These are phyloP conservation scores for Catagonus wagneri DNA, from an alignment of 2,113 vertebrate species.

Conservation along the genomic window DNA sequence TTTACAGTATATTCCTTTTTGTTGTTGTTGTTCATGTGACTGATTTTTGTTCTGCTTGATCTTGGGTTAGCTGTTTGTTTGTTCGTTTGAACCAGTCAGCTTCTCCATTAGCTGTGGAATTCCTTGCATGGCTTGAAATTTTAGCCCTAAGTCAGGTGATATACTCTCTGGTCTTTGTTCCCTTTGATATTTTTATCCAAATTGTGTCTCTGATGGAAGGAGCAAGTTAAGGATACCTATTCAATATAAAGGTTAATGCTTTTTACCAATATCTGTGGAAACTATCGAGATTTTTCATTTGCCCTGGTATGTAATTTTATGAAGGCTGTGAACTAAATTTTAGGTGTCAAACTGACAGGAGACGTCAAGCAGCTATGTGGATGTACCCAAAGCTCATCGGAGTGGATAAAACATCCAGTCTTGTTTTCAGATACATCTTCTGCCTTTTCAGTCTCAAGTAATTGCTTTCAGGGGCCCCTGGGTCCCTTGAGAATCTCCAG, in stretches of 20 bases:
- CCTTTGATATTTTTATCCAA: conserved; percentile 15
- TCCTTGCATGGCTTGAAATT: neutral
- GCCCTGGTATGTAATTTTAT: neutral
- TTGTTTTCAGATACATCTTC: neutral
- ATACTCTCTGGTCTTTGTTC: conserved; percentile 2
- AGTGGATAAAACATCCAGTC: neutral
- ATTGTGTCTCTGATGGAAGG: neutral
- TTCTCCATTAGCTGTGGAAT: neutral
- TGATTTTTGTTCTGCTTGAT: neutral
- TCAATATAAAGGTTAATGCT: neutral
- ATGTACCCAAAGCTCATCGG: neutral
- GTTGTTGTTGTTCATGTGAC: neutral
- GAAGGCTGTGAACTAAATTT: neutral
- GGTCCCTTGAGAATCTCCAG: neutral
- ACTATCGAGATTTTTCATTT: conserved; percentile 17
- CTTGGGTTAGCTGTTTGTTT: neutral
- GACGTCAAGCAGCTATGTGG: neutral
- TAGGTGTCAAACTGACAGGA: neutral
- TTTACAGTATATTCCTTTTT: neutral
- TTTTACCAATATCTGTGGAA: neutral
- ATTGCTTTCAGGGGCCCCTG: neutral
- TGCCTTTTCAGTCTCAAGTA: neutral
- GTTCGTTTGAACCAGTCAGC: neutral
- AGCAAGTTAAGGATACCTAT: neutral
- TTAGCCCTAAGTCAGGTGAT: neutral